These are phyloP conservation scores for Spodoptera exigua DNA, from an alignment of 2,888 invertebrate species.

Conservation along the genomic window DNA sequence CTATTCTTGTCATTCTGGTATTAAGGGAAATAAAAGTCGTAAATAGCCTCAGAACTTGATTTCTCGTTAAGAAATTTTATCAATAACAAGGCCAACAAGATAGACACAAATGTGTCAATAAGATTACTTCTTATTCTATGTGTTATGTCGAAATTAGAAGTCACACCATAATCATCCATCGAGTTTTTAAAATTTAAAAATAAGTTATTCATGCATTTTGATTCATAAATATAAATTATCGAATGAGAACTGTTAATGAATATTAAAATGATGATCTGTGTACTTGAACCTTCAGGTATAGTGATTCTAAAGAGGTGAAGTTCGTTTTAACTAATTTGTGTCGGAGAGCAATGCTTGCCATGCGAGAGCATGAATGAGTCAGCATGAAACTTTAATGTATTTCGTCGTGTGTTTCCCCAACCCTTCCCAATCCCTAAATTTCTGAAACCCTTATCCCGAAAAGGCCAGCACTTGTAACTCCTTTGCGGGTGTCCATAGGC, in stretches of 20 bases:
- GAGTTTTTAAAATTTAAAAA: no score
- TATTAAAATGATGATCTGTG: slow-evolving; percentile 11
- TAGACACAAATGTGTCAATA: slow-evolving; percentile 58
- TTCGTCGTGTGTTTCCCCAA: no score
- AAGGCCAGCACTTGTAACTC: no score
- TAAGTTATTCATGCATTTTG: slow-evolving; percentile 30
- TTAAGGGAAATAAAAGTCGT: slow-evolving; percentile 34
- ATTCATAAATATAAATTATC: slow-evolving; percentile 20
- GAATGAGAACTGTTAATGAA: neutral
- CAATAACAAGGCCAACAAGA: slow-evolving; percentile 53
- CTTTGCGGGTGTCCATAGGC: no score
- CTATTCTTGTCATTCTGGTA: slow-evolving; percentile 38
- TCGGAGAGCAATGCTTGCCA: no score
- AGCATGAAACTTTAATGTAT: no score
- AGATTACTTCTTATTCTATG: slow-evolving; percentile 40
- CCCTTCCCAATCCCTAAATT: no score
- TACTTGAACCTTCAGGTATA: slow-evolving; percentile 2
- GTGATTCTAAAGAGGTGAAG: neutral
- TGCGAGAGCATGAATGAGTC: no score
- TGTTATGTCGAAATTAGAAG: slow-evolving; percentile 37
- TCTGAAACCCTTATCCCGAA: no score
- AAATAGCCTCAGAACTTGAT: slow-evolving; percentile 27
- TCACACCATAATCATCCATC: slow-evolving; percentile 26
- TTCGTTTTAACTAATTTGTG: no score
- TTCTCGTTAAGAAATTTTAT: slow-evolving; percentile 54